Evolutionary conservation across 2,797 vertebrate genomes (phyloP), one percentile per base, ranked within the genome.

Genomic region (Taenioides sp.): DNA sequence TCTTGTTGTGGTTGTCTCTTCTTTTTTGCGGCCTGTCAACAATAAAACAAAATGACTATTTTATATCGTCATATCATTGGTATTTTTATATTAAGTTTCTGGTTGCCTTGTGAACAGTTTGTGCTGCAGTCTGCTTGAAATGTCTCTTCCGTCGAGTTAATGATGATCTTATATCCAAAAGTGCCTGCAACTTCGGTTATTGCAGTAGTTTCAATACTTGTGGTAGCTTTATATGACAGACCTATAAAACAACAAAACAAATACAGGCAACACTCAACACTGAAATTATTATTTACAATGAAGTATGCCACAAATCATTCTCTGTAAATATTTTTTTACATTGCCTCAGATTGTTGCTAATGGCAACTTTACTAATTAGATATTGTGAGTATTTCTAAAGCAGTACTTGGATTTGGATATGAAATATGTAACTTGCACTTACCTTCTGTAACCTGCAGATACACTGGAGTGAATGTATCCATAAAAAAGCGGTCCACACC

Each of bases 361-460:
- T 14, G 11, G 43, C 0, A 47, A 14, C 11, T 47, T 47, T 17
- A 47, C 43, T 4, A 16, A 47, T 47, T 14, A 14, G 4, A 14
- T 47, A 47, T 47, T 5, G 40, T 43, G 43, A 47, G 14, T 17
- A 47, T 47, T 47, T 47, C 1, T 47, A 17, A 47, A 16, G 43
- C 14, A 16, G 12, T 47, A 16, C 4, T 47, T 47, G 43, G 16
- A 47, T 54, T 54, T 2, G 50, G 18, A 54, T 9, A 54, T 54
- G 50, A n/a, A 54, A 20, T 54, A 10, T 54, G 3, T n/a, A n/a
- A 54, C 50, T 20, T 18, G n/a, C 0, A 82, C 75, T 0, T 80
- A 85, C 88, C 84, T 16, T 82, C 31, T 5, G 50, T 65, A 10
- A 91, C 84, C 34, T 49, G 80, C 1, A 91, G 65, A 3, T 59